Percentiles rank a stretch among this genome's conserved stretches.
Conservation (phyloP, 64 coral and sea anemone genomes). For the Astreopora myriophthalma region DNA sequence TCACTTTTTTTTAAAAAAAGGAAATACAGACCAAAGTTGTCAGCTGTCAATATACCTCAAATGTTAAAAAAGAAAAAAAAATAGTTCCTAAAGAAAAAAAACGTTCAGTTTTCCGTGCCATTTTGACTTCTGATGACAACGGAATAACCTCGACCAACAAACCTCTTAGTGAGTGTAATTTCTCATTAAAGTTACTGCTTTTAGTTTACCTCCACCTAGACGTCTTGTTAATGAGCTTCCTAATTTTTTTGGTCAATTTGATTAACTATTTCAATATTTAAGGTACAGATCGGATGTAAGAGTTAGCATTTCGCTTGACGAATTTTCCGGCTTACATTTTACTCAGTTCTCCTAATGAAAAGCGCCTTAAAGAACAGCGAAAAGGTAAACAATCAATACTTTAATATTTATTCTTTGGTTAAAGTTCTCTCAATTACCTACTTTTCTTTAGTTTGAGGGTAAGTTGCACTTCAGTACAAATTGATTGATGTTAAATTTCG, state of each 20-base stretch:
- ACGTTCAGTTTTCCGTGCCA: neutral
- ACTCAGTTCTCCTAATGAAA: neutral
- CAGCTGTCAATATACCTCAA: neutral
- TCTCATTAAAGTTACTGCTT: neutral
- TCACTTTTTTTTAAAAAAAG: no score
- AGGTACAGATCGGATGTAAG: constrained; percentile 9
- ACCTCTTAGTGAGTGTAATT: neutral
- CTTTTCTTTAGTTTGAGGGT: neutral
- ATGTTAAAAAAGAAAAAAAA: neutral
- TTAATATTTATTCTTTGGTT: constrained; percentile 21
- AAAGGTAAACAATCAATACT: neutral
- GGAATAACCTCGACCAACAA: neutral
- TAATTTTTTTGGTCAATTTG: neutral
- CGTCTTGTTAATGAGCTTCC: neutral
- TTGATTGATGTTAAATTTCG: neutral
- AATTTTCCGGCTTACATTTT: constrained; percentile 11
- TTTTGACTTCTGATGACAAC: neutral
- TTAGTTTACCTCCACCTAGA: neutral
- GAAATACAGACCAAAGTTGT: no score
- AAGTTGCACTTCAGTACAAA: neutral
- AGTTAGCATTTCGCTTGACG: neutral
- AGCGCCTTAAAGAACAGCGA: neutral
- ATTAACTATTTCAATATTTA: constrained; percentile 45
- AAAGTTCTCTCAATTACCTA: constrained; percentile 21
- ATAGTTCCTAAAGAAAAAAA: neutral